Conservation (phyloP, 1,140 invertebrate species). For the Lerema accius region DNA sequence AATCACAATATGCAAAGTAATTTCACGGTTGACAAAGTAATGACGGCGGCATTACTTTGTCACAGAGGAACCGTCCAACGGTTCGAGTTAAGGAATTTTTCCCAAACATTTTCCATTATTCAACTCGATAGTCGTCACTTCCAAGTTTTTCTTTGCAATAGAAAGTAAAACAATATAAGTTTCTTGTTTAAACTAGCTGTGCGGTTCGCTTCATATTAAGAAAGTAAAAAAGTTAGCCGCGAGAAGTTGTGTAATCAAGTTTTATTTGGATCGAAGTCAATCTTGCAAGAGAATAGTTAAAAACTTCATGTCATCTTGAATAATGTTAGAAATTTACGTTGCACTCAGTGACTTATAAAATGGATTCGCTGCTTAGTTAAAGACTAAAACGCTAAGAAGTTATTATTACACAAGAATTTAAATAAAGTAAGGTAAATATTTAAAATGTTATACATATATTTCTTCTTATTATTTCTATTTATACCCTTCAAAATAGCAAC, state of each 20-base stretch:
- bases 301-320: conserved; percentile 8
- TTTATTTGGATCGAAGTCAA: conserved; percentile 26
- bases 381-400: no score
- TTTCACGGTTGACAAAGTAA: no score
- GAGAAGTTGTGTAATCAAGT: conserved; percentile 29
- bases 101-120: conserved; percentile 28
- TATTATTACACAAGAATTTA: no score
- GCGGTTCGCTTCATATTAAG: conserved; percentile 32
- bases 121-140: conserved; percentile 24
- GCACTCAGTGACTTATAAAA: conserved; percentile 30
- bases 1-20: no score
- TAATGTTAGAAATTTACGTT: conserved; percentile 4
- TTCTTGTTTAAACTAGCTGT: conserved; percentile 29
- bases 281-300: conserved; percentile 17
- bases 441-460: no score
- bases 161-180: conserved; percentile 34
- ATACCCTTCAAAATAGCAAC: no score
- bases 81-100: conserved; percentile 13
- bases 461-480: no score
- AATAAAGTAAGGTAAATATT: no score
- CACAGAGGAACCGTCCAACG: neutral
- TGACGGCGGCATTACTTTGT: no score
- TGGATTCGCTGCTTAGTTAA: no score
- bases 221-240: conserved; percentile 27
- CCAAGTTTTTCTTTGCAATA: conserved; percentile 25